phyloP scores from a whole-genome alignment of 1,140 invertebrate genomes.

The Portunus trituberculatus region DNA sequence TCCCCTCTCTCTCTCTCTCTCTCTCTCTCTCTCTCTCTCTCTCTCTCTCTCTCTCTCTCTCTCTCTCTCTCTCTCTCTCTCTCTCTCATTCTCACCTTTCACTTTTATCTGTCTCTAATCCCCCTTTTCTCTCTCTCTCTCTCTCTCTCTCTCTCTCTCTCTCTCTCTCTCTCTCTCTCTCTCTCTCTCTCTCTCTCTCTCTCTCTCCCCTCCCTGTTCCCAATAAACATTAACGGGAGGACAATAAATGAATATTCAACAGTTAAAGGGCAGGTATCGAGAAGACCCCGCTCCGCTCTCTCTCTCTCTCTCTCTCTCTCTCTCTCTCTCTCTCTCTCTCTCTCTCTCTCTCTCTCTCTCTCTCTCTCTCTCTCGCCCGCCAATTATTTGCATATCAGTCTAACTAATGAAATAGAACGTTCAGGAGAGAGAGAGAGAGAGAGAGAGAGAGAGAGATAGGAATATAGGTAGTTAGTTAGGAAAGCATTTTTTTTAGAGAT shows the following conservation, averaged over 20 bases:
- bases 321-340: not conserved
- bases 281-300: not conserved
- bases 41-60: not conserved
- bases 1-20: constrained; percentile 33
- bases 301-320: constrained; percentile 31
- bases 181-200: not conserved
- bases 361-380: not conserved
- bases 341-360: not conserved
- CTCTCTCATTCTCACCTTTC: not conserved
- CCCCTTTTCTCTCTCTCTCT: not conserved
- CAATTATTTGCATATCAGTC: not conserved
- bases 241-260: constrained; percentile 16
- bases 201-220: not conserved
- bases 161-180: not conserved
- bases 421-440: not conserved
- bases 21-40: constrained; percentile 38
- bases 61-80: not conserved
- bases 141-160: not conserved
- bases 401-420: not conserved
- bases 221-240: not conserved
- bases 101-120: not conserved
- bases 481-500: no score
- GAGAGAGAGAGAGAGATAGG: not conserved
- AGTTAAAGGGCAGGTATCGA: not conserved
- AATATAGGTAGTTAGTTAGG: not conserved